Percentiles rank a stretch among this genome's conserved stretches.
Evolutionary conservation across 2,888 invertebrate species (phyloP).

Genomic region (Trissolcus brochymenae): DNA sequence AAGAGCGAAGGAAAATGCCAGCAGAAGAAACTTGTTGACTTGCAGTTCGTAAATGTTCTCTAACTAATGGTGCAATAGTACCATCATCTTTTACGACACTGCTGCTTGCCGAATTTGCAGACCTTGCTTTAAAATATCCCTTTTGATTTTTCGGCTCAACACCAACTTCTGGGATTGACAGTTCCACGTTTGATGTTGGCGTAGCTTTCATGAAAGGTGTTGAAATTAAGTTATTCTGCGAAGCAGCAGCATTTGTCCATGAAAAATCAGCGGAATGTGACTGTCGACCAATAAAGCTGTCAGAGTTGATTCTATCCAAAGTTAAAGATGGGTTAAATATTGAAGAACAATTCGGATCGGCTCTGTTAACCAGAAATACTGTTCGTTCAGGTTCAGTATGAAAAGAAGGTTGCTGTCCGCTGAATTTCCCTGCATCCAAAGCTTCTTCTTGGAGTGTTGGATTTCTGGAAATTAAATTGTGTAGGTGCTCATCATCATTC

Average conservation of each 20-base stretch:
- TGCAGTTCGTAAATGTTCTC: neutral
- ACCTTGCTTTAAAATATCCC: neutral
- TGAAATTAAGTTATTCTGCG: too few species aligned
- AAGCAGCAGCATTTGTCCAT: too few species aligned
- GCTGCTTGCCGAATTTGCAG: neutral
- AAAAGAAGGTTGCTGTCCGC: too few species aligned
- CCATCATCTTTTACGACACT: neutral
- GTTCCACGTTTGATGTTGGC: too few species aligned
- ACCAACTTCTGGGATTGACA: neutral
- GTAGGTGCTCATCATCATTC: too few species aligned
- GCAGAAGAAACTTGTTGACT: neutral
- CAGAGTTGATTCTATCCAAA: neutral
- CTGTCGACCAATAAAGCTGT: neutral
- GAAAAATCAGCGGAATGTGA: neutral
- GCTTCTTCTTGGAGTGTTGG: too few species aligned
- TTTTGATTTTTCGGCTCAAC: neutral
- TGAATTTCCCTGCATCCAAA: neutral
- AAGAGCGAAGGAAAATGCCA: neutral
- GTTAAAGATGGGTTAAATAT: neutral
- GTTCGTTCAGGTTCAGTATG: neutral
- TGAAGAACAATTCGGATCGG: neutral
- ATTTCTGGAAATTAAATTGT: too few species aligned
- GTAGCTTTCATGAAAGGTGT: too few species aligned
- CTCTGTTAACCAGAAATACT: neutral
- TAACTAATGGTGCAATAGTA: neutral